Evolutionary conservation across 2,797 vertebrate genomes (phyloP), one percentile per base, ranked within the genome.

Genomic region (Pelobates cultripes): DNA sequence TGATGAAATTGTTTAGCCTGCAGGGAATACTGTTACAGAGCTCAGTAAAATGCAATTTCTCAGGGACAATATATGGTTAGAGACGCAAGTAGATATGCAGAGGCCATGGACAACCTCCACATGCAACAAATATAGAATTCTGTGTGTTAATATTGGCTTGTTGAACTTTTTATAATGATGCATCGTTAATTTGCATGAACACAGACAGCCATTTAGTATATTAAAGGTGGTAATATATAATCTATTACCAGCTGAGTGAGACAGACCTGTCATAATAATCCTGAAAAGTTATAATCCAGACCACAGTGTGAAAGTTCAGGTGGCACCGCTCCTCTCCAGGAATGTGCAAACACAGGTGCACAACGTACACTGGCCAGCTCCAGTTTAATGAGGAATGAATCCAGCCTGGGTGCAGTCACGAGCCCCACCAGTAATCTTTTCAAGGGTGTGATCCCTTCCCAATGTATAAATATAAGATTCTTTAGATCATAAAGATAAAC

Each of bases 401-500:
- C 57, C 57, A 63, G 45, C 43, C 55, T 47, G 13, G 42, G 15
- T 28, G 63, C 43, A 66, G 74, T 76, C 74, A 76, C 61, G 61
- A 47, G 61, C n/a, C 61, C 45, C n/a, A 45, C 6, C 43, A 66
- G 3, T 66, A 51, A 47, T 66, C 28, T 76, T 57, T 8, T 57
- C 0, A 43, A 43, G 28, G 41, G 43, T 17, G 14, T 75, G 73
- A 75, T 76, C 28, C 9, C n/a, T 60, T 40, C 43, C 66, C 61
- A 12, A 3, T 66, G 74, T 60, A 43, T 60, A 40, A 51, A 51
- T 3, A 51, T 10, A 10, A 51, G 2, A 10, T 10, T 51, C 47
- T 51, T 51, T 51, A 51, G 1, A 10, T 51, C 10, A 51, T 28
- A 42, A 15, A 44, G 42, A 63, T 42, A 73, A 42, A 15, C 53